These are phyloP conservation scores for Schizopygopsis pylzovi DNA, from an alignment of 2,797 vertebrate species.

Conservation along the genomic window DNA sequence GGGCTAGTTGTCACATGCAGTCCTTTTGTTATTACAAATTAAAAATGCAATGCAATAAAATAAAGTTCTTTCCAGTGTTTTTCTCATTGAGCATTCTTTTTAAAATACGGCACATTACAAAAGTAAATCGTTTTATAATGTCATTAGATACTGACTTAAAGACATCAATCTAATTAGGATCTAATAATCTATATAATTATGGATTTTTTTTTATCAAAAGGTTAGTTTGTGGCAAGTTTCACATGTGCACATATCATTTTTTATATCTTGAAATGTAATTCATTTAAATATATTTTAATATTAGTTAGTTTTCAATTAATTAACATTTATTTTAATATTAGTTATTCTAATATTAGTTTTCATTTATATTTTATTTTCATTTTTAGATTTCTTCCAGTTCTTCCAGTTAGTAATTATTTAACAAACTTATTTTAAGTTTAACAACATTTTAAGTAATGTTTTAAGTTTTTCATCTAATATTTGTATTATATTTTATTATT, in stretches of 20 bases:
- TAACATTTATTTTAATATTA: neutral
- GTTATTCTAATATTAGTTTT: neutral
- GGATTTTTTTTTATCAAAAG: neutral
- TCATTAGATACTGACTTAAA: neutral
- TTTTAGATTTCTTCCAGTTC: no score
- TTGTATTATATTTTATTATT: neutral
- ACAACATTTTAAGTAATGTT: neutral
- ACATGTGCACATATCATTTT: neutral
- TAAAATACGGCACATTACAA: neutral
- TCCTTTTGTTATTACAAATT: neutral
- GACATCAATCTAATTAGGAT: neutral
- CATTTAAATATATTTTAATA: neutral
- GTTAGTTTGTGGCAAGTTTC: neutral
- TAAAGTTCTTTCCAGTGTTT: neutral
- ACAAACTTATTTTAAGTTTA: neutral
- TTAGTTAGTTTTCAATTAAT: neutral
- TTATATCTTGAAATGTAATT: neutral
- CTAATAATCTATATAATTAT: neutral
- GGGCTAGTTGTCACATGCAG: constrained; percentile 4
- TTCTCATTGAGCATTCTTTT: no score
- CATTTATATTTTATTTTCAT: neutral
- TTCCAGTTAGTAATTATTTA: neutral
- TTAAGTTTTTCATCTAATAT: neutral
- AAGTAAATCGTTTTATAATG: neutral
- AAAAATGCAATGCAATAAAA: neutral